Percentiles rank a stretch among this genome's conserved stretches.
These are phyloP conservation scores for Aphrophora alni DNA, from an alignment of 2,888 invertebrate species.

Conservation along the genomic window DNA sequence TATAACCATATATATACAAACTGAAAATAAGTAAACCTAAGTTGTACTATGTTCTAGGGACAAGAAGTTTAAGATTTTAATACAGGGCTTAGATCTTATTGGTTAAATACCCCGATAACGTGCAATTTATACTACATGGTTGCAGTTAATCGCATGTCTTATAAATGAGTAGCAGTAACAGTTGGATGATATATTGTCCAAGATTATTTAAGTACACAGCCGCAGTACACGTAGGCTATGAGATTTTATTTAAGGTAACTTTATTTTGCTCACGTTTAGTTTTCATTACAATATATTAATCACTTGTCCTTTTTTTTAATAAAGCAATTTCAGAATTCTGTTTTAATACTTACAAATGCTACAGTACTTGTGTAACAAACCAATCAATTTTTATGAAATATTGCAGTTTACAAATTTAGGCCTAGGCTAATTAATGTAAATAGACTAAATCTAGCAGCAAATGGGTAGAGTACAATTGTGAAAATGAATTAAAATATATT, in stretches of 20 bases:
- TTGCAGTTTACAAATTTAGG: too few relatives aligned
- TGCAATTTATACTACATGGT: not conserved
- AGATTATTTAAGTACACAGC: not conserved
- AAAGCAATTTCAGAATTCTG: too few relatives aligned
- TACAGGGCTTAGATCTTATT: not conserved
- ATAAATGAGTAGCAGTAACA: not conserved
- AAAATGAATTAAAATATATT: too few relatives aligned
- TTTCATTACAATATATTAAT: not conserved
- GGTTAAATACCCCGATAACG: not conserved
- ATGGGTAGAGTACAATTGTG: too few relatives aligned
- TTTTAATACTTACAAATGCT: too few relatives aligned
- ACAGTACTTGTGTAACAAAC: too few relatives aligned
- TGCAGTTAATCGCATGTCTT: not conserved
- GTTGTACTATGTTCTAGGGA: not conserved
- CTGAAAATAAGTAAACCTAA: not conserved
- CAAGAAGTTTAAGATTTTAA: not conserved
- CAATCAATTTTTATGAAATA: too few relatives aligned
- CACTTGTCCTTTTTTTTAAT: not conserved
- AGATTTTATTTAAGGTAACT: not conserved
- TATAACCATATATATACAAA: not conserved
- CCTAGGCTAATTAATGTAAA: too few relatives aligned
- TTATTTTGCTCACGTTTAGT: not conserved
- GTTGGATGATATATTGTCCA: not conserved
- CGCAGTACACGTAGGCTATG: not conserved
- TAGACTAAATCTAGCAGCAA: too few relatives aligned